Conservation (phyloP, 1,140 invertebrate genomes). For the Mamestra configurata region DNA sequence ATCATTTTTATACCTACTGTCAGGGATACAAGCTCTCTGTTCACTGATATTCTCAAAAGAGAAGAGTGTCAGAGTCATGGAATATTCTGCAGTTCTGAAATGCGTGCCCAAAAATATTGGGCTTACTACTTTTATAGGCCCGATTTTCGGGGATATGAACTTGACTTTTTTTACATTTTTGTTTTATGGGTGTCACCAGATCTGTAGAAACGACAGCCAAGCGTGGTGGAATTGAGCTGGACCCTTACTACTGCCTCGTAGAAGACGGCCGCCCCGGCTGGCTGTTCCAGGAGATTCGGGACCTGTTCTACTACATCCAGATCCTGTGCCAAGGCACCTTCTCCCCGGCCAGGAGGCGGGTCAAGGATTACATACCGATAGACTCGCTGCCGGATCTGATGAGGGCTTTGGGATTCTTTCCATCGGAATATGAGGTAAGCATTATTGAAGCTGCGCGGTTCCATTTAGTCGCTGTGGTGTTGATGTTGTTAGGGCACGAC, state of each 20-base stretch:
- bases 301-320: constrained; percentile 93
- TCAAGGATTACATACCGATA: constrained; percentile 89
- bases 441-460: not conserved
- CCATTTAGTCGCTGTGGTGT: not conserved
- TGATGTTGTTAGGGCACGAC: no score
- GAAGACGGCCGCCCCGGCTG: constrained; percentile 89
- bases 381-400: constrained; percentile 91
- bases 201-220: constrained; percentile 86
- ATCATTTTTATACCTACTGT: no score
- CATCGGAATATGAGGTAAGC: constrained; percentile 90
- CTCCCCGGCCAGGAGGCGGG: constrained; percentile 87
- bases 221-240: constrained; percentile 87
- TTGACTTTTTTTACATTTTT: no score
- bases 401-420: constrained; percentile 92
- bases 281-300: constrained; percentile 91
- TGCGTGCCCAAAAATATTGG: no score
- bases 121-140: no score
- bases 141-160: no score
- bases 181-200: no score
- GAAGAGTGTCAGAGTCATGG: no score
- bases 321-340: constrained; percentile 91
- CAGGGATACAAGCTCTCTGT: no score
- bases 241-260: constrained; percentile 89
- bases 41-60: no score
- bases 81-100: no score